Evolutionary conservation across 1,140 invertebrate species (phyloP).

Genomic region (Lordiphosa mommai): DNA sequence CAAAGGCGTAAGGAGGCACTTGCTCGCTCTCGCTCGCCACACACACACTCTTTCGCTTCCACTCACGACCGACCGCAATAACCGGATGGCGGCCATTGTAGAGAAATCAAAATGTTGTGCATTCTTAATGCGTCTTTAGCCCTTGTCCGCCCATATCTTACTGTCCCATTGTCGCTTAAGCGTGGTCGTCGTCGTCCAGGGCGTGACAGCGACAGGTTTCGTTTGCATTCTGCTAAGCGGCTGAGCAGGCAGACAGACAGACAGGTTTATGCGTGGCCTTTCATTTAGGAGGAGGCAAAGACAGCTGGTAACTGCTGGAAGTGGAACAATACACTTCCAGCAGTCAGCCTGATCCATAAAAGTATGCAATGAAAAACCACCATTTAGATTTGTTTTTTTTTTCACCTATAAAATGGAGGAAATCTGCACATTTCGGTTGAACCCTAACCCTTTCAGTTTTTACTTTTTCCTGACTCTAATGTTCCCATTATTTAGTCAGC

Average conservation of each 20-base stretch:
- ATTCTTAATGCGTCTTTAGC: conserved; percentile 57
- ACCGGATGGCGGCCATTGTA: conserved; percentile 46
- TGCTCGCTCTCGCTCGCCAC: not conserved
- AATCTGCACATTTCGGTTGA: no score
- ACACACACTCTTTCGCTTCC: not conserved
- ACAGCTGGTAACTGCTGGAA: no score
- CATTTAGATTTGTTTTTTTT: no score
- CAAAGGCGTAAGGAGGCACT: conserved; percentile 1
- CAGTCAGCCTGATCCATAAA: no score
- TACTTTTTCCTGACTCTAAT: no score
- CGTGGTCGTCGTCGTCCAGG: conserved; percentile 9
- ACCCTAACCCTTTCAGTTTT: no score
- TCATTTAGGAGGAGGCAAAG: not conserved
- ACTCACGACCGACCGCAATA: conserved; percentile 37
- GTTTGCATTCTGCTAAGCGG: conserved; percentile 17
- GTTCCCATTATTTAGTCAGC: no score
- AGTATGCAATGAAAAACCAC: no score
- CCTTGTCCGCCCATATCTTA: not conserved
- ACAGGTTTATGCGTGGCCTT: not conserved
- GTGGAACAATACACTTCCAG: no score
- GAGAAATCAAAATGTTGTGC: conserved; percentile 69
- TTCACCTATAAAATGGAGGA: no score
- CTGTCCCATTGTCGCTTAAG: conserved; percentile 9
- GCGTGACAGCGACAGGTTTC: conserved; percentile 27
- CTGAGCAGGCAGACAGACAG: not conserved